Evolutionary conservation across 2,797 vertebrate genomes (phyloP), one percentile per base, ranked within the genome.

Genomic region (Scolopax rusticola): DNA sequence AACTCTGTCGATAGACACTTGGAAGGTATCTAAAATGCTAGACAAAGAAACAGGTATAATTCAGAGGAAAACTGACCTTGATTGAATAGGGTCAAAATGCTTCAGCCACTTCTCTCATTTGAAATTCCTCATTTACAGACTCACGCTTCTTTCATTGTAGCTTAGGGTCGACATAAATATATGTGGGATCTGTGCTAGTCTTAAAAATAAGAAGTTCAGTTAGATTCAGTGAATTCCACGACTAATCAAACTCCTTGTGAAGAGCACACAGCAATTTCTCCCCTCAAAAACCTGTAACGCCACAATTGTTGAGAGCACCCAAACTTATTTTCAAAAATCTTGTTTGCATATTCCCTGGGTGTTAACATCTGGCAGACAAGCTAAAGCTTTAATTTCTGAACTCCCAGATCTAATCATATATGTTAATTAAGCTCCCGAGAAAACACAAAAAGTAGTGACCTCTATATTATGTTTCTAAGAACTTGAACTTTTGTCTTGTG

Each of bases 1-100:
- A 80, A 90, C 43, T 78, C 82, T 64, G 64, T 74, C 8, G 38
- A 53, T 48, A 83, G 85, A 89, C 68, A 48, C 64, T 92, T 83
- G 84, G 90, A 85, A 96, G 68, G 81, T 87, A 81, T 89, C 95
- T 92, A 50, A 93, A 84, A 83, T 27, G 45, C 53, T 77, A 75
- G 79, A 81, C 76, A 64, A 85, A 73, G 81, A 71, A 95, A 80
- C 51, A 87, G 91, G 75, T 95, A 80, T 85, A 84, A 90, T 87
- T 83, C 84, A 90, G 84, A 73, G 59, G 54, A 88, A 84, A 88
- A 56, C 18, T 89, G 91, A 84, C 83, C 81, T 84, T 88, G 76
- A 69, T 0, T 90, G 91, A 93, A 61, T 56, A 54, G 88, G 81
- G 86, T 93, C 90, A 94, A 90, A 93, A 84, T 57, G 84, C 81